Conservation (phyloP, 1,140 invertebrate genomes). For the Protaetia brevitarsis region DNA sequence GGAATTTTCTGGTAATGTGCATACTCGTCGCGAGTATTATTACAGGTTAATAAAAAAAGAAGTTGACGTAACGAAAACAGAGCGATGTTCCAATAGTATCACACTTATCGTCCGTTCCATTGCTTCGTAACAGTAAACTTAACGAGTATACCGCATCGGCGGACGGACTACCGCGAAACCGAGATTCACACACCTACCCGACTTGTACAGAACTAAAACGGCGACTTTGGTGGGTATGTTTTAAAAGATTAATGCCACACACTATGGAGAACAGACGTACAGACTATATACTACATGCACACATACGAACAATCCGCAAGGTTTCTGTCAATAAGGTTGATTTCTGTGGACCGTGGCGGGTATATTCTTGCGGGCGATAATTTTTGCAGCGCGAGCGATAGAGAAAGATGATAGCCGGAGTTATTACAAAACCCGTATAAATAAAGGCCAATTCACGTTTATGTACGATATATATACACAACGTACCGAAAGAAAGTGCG, state of each 20-base stretch:
- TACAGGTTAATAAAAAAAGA: too few species aligned
- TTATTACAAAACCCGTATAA: not conserved
- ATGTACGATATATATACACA: not conserved
- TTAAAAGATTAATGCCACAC: not conserved
- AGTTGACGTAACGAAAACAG: too few species aligned
- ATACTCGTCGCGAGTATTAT: too few species aligned
- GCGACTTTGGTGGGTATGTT: not conserved
- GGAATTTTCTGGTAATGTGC: too few species aligned
- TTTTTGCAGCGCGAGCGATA: not conserved
- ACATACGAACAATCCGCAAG: not conserved
- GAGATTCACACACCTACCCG: slow-evolving; percentile 1
- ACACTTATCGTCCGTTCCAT: too few species aligned
- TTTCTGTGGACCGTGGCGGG: not conserved
- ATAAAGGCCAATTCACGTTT: not conserved
- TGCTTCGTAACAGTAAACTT: not conserved
- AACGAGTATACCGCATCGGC: not conserved
- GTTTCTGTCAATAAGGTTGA: not conserved
- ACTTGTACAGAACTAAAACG: not conserved
- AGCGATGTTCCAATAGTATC: too few species aligned
- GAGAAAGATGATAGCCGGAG: not conserved
- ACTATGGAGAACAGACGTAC: not conserved
- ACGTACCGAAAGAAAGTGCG: too few species aligned
- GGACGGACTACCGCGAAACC: not conserved
- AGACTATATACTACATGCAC: too few species aligned
- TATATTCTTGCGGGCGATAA: not conserved